Conservation (phyloP, 2,797 vertebrate species). For the Anniella stebbinsi region DNA sequence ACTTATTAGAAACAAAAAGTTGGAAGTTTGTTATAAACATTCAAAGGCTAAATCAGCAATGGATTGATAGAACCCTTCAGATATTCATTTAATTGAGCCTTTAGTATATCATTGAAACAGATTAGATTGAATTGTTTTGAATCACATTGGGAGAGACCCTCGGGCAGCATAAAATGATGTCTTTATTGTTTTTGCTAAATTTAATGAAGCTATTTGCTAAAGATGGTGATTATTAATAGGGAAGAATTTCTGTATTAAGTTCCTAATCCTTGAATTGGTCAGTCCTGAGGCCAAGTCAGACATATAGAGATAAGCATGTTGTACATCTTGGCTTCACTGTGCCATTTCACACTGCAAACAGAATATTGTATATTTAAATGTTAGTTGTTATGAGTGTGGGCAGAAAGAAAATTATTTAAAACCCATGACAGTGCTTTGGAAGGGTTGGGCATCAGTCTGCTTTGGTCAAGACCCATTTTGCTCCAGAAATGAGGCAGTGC, state of each 20-base stretch:
- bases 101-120: constrained; percentile 53
- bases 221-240: constrained; percentile 8
- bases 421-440: too few species aligned
- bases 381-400: not conserved
- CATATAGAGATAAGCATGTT: not conserved
- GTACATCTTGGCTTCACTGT: not conserved
- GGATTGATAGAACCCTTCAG: constrained; percentile 49
- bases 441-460: too few species aligned
- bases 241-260: not conserved
- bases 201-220: constrained; percentile 22
- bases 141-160: not conserved
- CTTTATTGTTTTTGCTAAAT: not conserved
- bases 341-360: not conserved
- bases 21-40: constrained; percentile 56
- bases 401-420: too few species aligned
- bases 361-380: not conserved
- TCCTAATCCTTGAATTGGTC: not conserved
- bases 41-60: constrained; percentile 38
- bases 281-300: not conserved
- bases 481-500: too few species aligned
- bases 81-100: constrained; percentile 55
- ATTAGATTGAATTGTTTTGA: constrained; percentile 37
- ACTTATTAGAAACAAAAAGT: constrained; percentile 41
- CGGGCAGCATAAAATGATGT: constrained; percentile 20
- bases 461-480: too few species aligned